phyloP scores from a whole-genome alignment of 2,113 vertebrate species.

The Marmota monax region DNA sequence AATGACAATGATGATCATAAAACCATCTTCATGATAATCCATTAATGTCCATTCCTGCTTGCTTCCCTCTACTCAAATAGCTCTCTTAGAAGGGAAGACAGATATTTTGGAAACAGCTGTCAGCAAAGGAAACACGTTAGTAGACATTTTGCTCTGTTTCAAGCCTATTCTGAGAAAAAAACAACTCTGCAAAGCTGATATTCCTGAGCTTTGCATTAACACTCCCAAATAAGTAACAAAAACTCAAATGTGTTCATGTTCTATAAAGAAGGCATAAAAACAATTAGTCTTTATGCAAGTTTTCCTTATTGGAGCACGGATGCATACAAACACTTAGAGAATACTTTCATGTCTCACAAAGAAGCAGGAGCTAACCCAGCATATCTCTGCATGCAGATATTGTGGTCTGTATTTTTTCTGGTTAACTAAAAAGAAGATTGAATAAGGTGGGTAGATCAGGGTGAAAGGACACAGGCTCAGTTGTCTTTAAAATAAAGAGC shows the following conservation, averaged over 20 bases:
- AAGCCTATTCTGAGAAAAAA: slow-evolving; percentile 26
- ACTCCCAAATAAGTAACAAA: slow-evolving; percentile 34
- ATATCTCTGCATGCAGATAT: background rate
- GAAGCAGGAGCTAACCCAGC: background rate
- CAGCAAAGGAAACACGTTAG: background rate
- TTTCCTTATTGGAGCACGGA: slow-evolving; percentile 24
- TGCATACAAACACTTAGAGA: background rate
- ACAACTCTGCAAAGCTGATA: background rate
- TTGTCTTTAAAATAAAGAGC: background rate
- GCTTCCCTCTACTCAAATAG: background rate
- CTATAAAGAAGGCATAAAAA: slow-evolving; percentile 55
- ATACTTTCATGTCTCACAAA: background rate
- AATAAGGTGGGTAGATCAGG: background rate
- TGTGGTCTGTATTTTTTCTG: background rate
- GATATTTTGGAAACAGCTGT: slow-evolving; percentile 51
- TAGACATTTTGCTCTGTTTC: background rate
- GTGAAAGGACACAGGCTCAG: background rate
- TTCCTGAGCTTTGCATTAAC: background rate
- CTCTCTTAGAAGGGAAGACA: background rate
- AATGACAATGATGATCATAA: background rate
- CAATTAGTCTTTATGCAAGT: slow-evolving; percentile 46
- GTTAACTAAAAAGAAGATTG: background rate
- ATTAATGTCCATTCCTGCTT: background rate
- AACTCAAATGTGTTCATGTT: slow-evolving; percentile 32
- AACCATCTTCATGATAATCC: background rate